Percentiles rank a stretch among this genome's conserved stretches.
Evolutionary conservation across 2,113 vertebrate genomes (phyloP).

Genomic region (Engraulis encrasicolus): DNA sequence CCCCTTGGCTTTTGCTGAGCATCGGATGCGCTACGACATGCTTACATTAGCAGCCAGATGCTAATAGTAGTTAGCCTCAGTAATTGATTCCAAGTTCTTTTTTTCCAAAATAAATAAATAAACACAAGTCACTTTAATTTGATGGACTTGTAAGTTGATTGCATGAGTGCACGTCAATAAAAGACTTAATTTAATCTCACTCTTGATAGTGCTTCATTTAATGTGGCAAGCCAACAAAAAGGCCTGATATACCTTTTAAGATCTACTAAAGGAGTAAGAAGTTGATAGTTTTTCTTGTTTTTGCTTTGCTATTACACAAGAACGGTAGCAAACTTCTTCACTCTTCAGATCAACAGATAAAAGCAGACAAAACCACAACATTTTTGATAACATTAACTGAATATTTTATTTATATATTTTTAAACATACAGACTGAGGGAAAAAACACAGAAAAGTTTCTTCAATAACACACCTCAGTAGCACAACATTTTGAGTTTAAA

Average conservation of each 20-base stretch:
- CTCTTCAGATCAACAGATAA: background rate
- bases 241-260: background rate
- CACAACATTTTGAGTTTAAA: background rate
- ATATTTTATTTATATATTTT: background rate
- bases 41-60: background rate
- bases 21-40: background rate
- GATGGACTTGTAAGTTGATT: slow-evolving; percentile 8
- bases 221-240: background rate
- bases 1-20: background rate
- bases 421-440: background rate
- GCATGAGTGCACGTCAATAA: slow-evolving; percentile 17
- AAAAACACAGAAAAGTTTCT: background rate
- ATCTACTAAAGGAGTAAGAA: background rate
- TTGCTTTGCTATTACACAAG: background rate
- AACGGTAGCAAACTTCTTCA: background rate
- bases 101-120: too few relatives aligned
- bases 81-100: slow-evolving; percentile 5
- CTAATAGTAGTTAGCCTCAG: background rate
- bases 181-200: slow-evolving; percentile 13
- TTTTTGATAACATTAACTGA: background rate
- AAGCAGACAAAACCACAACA: background rate
- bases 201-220: background rate
- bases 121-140: background rate
- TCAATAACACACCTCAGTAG: background rate
- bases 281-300: background rate